Conservation (phyloP, 2,888 invertebrate genomes). For the Nudaria mundana region DNA sequence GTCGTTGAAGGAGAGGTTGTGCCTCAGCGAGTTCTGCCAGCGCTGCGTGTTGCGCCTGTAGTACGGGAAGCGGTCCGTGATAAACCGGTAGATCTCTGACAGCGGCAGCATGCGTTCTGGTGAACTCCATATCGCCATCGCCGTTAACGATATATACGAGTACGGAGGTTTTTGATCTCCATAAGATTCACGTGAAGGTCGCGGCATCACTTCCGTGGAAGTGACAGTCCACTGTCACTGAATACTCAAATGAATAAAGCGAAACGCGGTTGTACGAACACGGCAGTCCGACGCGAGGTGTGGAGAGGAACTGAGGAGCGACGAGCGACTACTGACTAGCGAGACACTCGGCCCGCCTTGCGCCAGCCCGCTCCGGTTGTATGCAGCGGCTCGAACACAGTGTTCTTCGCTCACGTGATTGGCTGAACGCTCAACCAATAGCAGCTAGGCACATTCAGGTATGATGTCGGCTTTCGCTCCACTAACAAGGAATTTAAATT, state of each 20-base stretch:
- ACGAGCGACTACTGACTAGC: too few species aligned
- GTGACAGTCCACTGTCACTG: slow-evolving; percentile 27
- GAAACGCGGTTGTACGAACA: slow-evolving; percentile 52
- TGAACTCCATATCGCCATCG: slow-evolving; percentile 99
- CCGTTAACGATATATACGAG: slow-evolving; percentile 98
- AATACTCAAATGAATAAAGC: slow-evolving; percentile 34
- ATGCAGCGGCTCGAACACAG: slow-evolving; percentile 35
- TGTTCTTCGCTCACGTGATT: slow-evolving; percentile 42
- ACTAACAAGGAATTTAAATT: slow-evolving; percentile 82
- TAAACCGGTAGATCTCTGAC: slow-evolving; percentile 84
- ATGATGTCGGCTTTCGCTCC: slow-evolving; percentile 81
- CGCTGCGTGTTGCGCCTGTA: slow-evolving; percentile 94
- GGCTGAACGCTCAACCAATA: slow-evolving; percentile 57
- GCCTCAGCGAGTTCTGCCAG: slow-evolving; percentile 91
- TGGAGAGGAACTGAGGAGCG: slow-evolving; percentile 74
- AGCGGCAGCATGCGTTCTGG: slow-evolving; percentile 96
- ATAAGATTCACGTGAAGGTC: slow-evolving; percentile 97
- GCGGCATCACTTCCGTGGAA: slow-evolving; percentile 87
- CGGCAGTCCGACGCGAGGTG: slow-evolving; percentile 69
- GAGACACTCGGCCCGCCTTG: slow-evolving; percentile 40
- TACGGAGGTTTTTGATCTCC: slow-evolving; percentile 99
- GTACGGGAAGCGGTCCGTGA: slow-evolving; percentile 94
- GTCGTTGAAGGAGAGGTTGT: slow-evolving; percentile 97
- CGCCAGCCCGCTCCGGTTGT: slow-evolving; percentile 41
- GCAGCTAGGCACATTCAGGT: slow-evolving; percentile 55